These are phyloP conservation scores for Diarsia dahlii DNA, from an alignment of 2,888 invertebrate species.

Conservation along the genomic window DNA sequence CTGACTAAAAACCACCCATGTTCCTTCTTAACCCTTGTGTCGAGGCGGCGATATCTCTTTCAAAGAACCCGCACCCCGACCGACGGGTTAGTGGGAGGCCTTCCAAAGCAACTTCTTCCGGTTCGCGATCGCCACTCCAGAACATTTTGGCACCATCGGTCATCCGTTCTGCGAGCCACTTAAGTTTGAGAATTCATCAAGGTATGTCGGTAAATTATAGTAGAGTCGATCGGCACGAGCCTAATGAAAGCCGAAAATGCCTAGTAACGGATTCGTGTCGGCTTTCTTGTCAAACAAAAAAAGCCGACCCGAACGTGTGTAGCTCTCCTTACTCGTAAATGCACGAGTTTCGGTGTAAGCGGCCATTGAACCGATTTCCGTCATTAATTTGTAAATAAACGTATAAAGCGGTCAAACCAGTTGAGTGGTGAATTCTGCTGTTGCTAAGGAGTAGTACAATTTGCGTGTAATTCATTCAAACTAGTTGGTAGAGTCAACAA, in stretches of 20 bases:
- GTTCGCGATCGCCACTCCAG: too few species aligned
- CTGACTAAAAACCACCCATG: too few species aligned
- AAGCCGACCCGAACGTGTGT: background rate
- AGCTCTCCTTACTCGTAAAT: constrained; percentile 21
- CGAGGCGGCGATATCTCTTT: too few species aligned
- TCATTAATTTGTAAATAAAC: constrained; percentile 59
- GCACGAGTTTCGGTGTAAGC: constrained; percentile 26
- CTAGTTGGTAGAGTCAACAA: constrained; percentile 35
- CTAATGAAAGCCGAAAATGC: background rate
- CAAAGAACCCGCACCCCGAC: too few species aligned
- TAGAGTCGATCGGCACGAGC: background rate
- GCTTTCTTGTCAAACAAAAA: background rate
- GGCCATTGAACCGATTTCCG: constrained; percentile 59
- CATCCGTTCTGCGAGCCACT: too few species aligned
- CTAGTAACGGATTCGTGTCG: background rate
- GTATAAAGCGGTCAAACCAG: constrained; percentile 45
- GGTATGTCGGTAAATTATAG: too few species aligned
- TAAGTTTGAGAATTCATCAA: too few species aligned
- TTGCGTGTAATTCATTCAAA: constrained; percentile 45
- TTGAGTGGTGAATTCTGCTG: constrained; percentile 44
- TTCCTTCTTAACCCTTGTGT: too few species aligned
- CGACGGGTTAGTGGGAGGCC: too few species aligned
- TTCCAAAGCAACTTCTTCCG: too few species aligned
- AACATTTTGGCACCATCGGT: too few species aligned
- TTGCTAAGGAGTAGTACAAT: constrained; percentile 51